These are phyloP conservation scores for Maccullochella peelii DNA, from an alignment of 2,113 vertebrate species.

Conservation along the genomic window DNA sequence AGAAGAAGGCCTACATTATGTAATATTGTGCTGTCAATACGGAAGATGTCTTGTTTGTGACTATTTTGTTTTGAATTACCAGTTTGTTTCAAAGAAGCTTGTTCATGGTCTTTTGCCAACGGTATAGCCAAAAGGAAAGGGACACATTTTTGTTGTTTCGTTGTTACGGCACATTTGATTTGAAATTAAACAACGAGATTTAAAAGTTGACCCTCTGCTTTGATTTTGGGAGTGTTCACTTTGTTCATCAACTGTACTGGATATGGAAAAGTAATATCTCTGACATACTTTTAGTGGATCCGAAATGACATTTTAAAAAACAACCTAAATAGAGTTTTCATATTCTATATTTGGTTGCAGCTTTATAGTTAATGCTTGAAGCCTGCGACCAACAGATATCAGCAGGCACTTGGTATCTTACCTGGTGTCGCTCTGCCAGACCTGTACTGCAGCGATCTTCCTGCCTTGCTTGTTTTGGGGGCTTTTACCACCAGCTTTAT, in stretches of 20 bases:
- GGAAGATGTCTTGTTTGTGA: neutral
- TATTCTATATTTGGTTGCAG: neutral
- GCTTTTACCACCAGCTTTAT: neutral
- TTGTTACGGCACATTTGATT: neutral
- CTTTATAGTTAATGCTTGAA: neutral
- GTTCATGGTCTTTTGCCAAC: neutral
- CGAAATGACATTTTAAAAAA: neutral
- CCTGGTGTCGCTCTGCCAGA: neutral
- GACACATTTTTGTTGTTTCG: neutral
- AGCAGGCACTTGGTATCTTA: neutral
- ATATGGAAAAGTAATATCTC: neutral
- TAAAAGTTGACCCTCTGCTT: neutral
- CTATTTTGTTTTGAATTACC: neutral
- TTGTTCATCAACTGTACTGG: neutral
- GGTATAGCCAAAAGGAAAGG: neutral
- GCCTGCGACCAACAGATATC: neutral
- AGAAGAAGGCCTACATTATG: neutral
- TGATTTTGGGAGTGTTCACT: neutral
- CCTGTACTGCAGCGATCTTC: neutral
- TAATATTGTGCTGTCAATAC: neutral
- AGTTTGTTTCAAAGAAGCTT: neutral
- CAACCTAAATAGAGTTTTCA: neutral
- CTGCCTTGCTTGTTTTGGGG: neutral
- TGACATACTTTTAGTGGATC: neutral
- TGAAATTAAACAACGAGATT: neutral